Evolutionary conservation across 2,113 vertebrate species (phyloP).

Genomic region (Chascanopsetta lugubris): DNA sequence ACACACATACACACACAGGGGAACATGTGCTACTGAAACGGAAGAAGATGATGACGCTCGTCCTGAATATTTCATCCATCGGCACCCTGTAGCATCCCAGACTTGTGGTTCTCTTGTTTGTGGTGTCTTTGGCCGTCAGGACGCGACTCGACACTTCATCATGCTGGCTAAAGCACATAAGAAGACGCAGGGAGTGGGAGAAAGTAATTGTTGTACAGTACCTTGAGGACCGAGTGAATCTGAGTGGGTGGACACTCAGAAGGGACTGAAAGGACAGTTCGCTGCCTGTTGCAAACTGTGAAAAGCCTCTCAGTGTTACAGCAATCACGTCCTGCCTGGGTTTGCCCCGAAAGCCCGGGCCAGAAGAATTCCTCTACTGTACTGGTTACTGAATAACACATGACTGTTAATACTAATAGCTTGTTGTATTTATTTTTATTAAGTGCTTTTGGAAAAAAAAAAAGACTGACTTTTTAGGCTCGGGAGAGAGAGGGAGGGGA

Average conservation of each 20-base stretch:
- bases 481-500: conserved; percentile 55
- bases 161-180: conserved; percentile 89
- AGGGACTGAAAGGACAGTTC: conserved; percentile 82
- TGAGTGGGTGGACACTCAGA: conserved; percentile 47
- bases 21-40: conserved; percentile 80
- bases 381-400: conserved; percentile 93
- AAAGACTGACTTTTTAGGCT: conserved; percentile 87
- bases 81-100: conserved; percentile 67
- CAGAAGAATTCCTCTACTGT: conserved; percentile 88
- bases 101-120: conserved; percentile 58
- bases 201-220: conserved; percentile 76
- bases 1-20: conserved; percentile 79
- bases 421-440: conserved; percentile 98
- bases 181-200: conserved; percentile 66
- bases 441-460: conserved; percentile 82
- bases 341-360: conserved; percentile 72
- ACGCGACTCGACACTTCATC: conserved; percentile 56
- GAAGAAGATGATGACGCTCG: conserved; percentile 55
- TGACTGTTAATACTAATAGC: conserved; percentile 98
- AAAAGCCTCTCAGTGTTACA: conserved; percentile 96
- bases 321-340: conserved; percentile 85
- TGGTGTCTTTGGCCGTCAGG: conserved; percentile 52
- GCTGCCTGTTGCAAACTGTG: conserved; percentile 89
- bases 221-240: conserved; percentile 49
- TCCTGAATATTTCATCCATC: conserved; percentile 63